Base-by-base conservation (phyloP, 2,888 invertebrate genomes). In the Charanyca ferruginea region DNA sequence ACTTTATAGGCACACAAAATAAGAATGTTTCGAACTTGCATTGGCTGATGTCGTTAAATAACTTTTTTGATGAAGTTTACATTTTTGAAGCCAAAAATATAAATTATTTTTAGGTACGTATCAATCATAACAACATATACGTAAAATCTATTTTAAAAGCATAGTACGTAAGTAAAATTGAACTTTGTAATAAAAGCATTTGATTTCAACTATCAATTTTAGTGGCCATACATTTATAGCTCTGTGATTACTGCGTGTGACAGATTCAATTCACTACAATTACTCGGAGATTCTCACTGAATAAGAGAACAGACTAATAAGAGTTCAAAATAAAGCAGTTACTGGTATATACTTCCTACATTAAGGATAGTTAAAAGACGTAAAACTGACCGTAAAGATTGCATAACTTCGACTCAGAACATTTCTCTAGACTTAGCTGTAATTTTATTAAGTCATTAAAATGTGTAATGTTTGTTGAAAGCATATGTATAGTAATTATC, bases 251-350 rank as follows among this genome's bases (percentile, higher is more conserved):
- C 53, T 48, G 44, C 42, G 35, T 66, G 64, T 60, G 52, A 62
- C 45, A 60, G 64, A 69, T 77, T 52, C 54, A 63, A 77, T 80
- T 60, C 45, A 58, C 44, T 54, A 54, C 58, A 70, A 61, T 70
- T 67, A 70, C 41, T 52, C 11, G 11, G 11, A 55, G 41, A 45
- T 58, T 59, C 41, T 59, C 47, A 63, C 44, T 52, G 42, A 25
- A 55, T 35, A 60, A 20, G 28, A 62, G 13, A 62, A 20, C 38
- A 22, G 35, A 41, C 32, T 42, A 48, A 60, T 28, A 32, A 55
- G 23, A 35, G 22, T 41, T 20, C 44, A 8, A 47, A 53, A 53
- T 49, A 42, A 64, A 60, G 5, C 20, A 20, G 18, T 65, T 35
- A 23, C 18, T n/a, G n/a, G 7, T 8, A 58, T 59, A 13, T 9